Conservation (phyloP, 2,113 vertebrate genomes). For the Sorex fumeus region DNA sequence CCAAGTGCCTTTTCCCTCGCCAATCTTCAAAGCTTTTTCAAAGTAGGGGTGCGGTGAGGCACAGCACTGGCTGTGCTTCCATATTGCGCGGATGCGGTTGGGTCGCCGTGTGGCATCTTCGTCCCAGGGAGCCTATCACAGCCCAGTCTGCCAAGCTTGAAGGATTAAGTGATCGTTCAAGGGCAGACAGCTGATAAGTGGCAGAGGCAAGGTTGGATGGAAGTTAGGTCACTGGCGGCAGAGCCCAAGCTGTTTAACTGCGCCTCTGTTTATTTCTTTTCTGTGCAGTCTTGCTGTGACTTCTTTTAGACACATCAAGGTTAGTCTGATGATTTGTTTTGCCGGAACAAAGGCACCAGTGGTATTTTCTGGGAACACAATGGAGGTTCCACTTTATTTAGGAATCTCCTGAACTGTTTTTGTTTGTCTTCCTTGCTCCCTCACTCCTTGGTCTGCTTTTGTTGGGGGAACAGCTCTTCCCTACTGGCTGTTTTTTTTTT, state of each 20-base stretch:
- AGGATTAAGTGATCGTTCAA: not conserved
- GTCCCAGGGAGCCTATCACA: not conserved
- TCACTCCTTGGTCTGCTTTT: slow-evolving; percentile 38
- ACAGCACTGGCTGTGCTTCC: not conserved
- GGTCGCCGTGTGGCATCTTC: not conserved
- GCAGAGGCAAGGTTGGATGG: not conserved
- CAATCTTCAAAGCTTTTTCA: not conserved
- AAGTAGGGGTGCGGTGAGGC: not conserved
- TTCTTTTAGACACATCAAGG: not conserved
- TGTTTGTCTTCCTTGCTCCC: not conserved
- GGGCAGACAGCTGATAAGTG: not conserved
- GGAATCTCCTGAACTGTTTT: not conserved
- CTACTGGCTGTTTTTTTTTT: too few relatives aligned
- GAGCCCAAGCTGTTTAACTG: not conserved
- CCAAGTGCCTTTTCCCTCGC: not conserved
- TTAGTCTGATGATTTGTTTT: not conserved
- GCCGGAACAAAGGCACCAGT: not conserved
- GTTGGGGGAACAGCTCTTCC: slow-evolving; percentile 43
- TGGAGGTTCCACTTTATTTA: not conserved
- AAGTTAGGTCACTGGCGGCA: not conserved
- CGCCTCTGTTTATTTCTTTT: too few relatives aligned
- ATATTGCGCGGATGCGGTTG: not conserved
- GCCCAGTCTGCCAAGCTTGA: not conserved
- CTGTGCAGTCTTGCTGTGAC: not conserved
- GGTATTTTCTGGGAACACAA: not conserved